Conservation (phyloP, 53 echinoderm and acorn worm genomes). For the Holothuria scabra region DNA sequence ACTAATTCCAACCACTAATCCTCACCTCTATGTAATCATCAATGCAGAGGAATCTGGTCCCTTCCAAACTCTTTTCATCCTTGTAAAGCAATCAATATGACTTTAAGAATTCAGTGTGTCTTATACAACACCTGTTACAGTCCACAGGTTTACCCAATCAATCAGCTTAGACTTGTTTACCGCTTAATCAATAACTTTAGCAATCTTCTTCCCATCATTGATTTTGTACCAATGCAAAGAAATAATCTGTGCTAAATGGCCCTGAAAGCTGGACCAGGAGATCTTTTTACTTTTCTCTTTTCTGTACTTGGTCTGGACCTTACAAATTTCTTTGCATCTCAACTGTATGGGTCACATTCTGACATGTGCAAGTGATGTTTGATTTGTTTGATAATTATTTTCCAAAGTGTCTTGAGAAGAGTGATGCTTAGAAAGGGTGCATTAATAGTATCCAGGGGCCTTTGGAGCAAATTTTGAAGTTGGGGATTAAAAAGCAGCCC, state of each 20-base stretch:
- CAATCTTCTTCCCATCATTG: constrained; percentile 1
- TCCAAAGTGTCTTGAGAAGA: too few species aligned
- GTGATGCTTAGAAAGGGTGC: too few species aligned
- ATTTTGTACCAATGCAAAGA: constrained; percentile 19
- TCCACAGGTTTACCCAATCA: constrained; percentile 36
- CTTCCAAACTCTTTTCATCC: constrained; percentile 1
- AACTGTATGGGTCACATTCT: too few species aligned
- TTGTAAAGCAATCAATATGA: constrained; percentile 14
- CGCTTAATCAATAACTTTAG: constrained; percentile 18
- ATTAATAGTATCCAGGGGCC: too few species aligned
- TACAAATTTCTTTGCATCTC: not conserved
- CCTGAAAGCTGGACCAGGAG: not conserved
- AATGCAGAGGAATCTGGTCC: not conserved
- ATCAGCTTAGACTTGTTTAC: constrained; percentile 26
- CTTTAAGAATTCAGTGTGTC: not conserved
- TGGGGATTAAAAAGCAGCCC: too few species aligned
- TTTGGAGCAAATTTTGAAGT: too few species aligned
- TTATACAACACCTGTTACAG: constrained; percentile 39
- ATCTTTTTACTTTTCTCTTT: not conserved
- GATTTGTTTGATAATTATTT: too few species aligned
- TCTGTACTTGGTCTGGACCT: not conserved
- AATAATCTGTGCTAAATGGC: constrained; percentile 26
- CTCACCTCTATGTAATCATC: not conserved
- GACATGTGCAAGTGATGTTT: too few species aligned
- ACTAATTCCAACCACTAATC: too few species aligned